Evolutionary conservation across 2,113 vertebrate species (phyloP), one percentile per base, ranked within the genome.

Genomic region (Zosterops hypoxanthus): DNA sequence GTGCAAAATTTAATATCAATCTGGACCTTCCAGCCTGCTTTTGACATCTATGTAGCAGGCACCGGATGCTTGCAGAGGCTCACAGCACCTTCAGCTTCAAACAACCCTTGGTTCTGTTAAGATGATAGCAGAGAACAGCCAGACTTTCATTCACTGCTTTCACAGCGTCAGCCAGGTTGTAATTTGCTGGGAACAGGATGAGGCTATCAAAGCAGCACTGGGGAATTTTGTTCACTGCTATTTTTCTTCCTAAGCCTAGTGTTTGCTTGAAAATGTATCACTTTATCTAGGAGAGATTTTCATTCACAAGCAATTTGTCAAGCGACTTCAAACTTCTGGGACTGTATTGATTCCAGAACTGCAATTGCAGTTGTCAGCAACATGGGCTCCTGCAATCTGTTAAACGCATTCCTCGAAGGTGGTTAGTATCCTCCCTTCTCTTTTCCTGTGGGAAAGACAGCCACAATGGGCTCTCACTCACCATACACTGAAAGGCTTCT

Each of bases 381-480:
- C 68, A 29, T 2, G 0, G 68, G 60, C 76, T 96, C 59, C 80
- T 55, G 86, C 3, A 41, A 92, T 94, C 94, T 97, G 86, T 90
- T 95, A 94, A 93, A 95, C 39, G n/a, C 94, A 96, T 90, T 94
- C 88, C 85, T 95, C 3, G 7, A 95, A 97, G 95, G 92, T 96
- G 79, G 75, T 88, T 92, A 66, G 82, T 29, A 88, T 77, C 88
- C 79, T 95, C 88, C 71, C 57, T 76, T 82, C 84, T 82, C 66
- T 77, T 90, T 96, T 97, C 94, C 92, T 96, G 94, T 96, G 95
- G 92, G 92, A 94, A 95, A 92, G 63, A 34, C 61, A 80, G 82
- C 55, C 8, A 8, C 11, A 3, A 52, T 2, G 3, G 85, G 71
- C 90, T 97, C 95, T 97, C 95, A 90, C 94, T 93, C 90, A n/a